Evolutionary conservation across 2,797 vertebrate species (phyloP).

Genomic region (Botia almorhae): DNA sequence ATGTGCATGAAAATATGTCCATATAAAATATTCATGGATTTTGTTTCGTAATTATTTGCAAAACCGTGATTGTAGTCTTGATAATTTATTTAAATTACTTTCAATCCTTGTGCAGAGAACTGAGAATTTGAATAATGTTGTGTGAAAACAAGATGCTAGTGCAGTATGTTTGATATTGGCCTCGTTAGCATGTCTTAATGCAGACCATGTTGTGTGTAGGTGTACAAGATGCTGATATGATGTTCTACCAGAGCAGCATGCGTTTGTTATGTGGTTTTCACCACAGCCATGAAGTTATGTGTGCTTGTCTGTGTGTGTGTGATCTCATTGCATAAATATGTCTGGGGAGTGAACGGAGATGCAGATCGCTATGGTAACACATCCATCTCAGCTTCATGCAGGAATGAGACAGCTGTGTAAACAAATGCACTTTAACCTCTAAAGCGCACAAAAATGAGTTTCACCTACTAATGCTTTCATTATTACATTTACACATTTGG

Average conservation of each 20-base stretch:
- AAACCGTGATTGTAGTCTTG: background rate
- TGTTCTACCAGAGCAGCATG: constrained; percentile 16
- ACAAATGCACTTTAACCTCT: constrained; percentile 41
- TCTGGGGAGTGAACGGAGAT: constrained; percentile 48
- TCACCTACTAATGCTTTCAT: constrained; percentile 22
- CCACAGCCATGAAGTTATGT: constrained; percentile 23
- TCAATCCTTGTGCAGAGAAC: background rate
- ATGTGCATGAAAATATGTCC: too few species aligned
- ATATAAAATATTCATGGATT: too few species aligned
- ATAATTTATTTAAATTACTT: background rate
- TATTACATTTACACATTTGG: too few species aligned
- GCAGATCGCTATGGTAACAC: constrained; percentile 54
- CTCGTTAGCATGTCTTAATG: constrained; percentile 30
- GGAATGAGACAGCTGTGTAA: constrained; percentile 39
- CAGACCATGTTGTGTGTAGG: constrained; percentile 25
- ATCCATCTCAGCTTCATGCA: constrained; percentile 39
- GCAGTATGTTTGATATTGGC: constrained; percentile 20
- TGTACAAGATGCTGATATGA: constrained; percentile 40
- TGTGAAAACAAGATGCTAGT: constrained; percentile 4
- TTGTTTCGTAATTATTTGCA: background rate
- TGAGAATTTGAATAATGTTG: background rate
- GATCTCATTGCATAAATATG: constrained; percentile 53
- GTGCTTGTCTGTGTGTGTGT: constrained; percentile 24
- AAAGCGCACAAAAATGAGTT: constrained; percentile 1
- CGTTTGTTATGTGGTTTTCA: constrained; percentile 20